Percentiles rank a stretch among this genome's conserved stretches.
Conservation (phyloP, 2,797 vertebrate species). For the Oophaga sylvatica region DNA sequence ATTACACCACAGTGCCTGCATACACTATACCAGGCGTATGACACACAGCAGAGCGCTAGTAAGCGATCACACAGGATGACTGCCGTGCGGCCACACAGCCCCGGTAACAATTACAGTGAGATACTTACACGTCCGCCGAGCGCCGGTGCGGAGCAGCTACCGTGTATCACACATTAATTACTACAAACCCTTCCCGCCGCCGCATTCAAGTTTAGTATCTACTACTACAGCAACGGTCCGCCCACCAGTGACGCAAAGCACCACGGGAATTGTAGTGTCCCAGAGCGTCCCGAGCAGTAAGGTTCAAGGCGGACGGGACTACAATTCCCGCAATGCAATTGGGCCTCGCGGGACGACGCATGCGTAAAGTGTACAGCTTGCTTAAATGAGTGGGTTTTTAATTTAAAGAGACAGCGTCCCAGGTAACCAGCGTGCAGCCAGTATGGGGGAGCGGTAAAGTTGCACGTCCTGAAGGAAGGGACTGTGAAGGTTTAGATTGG, state of each 20-base stretch:
- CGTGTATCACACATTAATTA: not conserved
- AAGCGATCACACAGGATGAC: too few relatives aligned
- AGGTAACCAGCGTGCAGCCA: not conserved
- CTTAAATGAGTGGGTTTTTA: not conserved
- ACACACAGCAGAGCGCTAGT: not conserved
- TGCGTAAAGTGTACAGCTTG: not conserved
- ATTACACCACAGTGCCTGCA: not conserved
- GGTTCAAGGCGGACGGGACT: not conserved
- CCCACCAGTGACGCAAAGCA: constrained; percentile 11
- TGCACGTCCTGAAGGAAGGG: not conserved
- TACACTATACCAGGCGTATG: not conserved
- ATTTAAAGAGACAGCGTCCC: not conserved
- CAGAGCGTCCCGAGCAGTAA: not conserved
- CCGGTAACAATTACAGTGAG: not conserved
- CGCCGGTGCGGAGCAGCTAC: not conserved
- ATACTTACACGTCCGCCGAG: not conserved
- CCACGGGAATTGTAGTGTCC: constrained; percentile 17
- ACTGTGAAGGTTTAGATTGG: not conserved
- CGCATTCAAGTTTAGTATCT: constrained; percentile 32
- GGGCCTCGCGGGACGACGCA: not conserved
- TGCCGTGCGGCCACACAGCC: too few relatives aligned
- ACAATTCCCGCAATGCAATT: constrained; percentile 31
- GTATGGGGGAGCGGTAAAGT: not conserved
- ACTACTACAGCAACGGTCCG: not conserved
- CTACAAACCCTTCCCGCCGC: constrained; percentile 41